Evolutionary conservation across 1,140 invertebrate genomes (phyloP).

Genomic region (Protaetia brevitarsis): DNA sequence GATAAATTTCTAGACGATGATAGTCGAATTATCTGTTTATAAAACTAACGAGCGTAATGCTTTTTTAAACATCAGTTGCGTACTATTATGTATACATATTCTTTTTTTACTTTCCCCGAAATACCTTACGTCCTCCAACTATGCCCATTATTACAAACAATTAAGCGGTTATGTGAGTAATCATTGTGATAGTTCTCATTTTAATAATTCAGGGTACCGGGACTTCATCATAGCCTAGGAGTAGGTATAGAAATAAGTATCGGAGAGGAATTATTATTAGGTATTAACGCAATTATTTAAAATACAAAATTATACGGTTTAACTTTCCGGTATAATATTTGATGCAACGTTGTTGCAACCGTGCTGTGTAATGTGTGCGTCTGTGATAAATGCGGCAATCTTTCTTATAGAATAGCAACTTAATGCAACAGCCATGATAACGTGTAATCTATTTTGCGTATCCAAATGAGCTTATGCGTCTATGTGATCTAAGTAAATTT

Average conservation of each 20-base stretch:
- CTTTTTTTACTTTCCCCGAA: conserved; percentile 8
- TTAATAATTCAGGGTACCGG: not conserved
- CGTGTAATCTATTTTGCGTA: too few species aligned
- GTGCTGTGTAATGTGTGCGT: not conserved
- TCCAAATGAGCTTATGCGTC: too few species aligned
- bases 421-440: too few species aligned
- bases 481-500: too few species aligned
- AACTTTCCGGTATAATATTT: not conserved
- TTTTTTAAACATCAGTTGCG: conserved; percentile 2
- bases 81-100: too few species aligned
- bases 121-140: not conserved
- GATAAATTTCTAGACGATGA: not conserved
- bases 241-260: not conserved
- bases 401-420: too few species aligned
- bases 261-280: not conserved
- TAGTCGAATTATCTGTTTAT: conserved; percentile 11
- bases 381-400: too few species aligned
- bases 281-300: conserved; percentile 11
- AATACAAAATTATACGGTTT: conserved; percentile 3
- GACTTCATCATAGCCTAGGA: conserved; percentile 1
- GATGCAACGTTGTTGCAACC: not conserved
- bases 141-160: conserved; percentile 4
- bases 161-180: conserved; percentile 11
- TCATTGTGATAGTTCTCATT: not conserved
- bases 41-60: conserved; percentile 8